Base-by-base conservation (phyloP, 2,113 vertebrate genomes). In the Gambusia holbrooki region DNA sequence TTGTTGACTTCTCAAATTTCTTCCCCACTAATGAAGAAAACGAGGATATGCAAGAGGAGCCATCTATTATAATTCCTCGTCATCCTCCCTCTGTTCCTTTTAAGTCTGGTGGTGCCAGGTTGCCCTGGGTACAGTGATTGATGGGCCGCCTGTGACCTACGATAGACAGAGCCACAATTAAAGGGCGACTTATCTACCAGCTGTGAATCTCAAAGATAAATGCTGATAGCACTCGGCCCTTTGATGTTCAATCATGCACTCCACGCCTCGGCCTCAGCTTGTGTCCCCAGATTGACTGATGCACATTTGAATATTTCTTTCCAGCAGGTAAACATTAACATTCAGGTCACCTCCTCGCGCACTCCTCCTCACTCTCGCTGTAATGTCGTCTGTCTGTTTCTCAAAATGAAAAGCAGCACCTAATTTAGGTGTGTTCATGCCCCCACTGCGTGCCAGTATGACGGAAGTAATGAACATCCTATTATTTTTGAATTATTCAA, bases 131-230 rank as follows among this genome's bases (percentile, higher is more conserved):
- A 17, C 69, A 71, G 72, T 91, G 90, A 93, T 90, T 88, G 90
- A 93, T 92, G 84, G 73, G 77, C 79, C 74, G 79, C 82, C 80
- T 82, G 84, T 89, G 92, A 92, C 88, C 86, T 83, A 84, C 69
- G 89, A 86, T 84, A 87, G 88, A 87, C 76, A 89, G 80, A 86
- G 28, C 77, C 72, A 85, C 89, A 92, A 93, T 91, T 89, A 90
- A 90, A 84, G 80, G 2, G 22, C 22, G 14, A 69, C 85, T 87
- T 82, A 87, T 88, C 84, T 83, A 75, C 48, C 79, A 82, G 74
- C 84, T 85, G 80, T 76, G 82, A 81, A 81, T 87, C 82, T 82
- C 32, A 77, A 71, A 90, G 89, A 88, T 91, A 87, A 89, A 92
- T 88, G 87, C 85, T 86, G 85, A 87, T 77, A 81, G 88, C 76